Evolutionary conservation across 2,888 invertebrate genomes (phyloP).

Genomic region (Steinernema hermaphroditum): DNA sequence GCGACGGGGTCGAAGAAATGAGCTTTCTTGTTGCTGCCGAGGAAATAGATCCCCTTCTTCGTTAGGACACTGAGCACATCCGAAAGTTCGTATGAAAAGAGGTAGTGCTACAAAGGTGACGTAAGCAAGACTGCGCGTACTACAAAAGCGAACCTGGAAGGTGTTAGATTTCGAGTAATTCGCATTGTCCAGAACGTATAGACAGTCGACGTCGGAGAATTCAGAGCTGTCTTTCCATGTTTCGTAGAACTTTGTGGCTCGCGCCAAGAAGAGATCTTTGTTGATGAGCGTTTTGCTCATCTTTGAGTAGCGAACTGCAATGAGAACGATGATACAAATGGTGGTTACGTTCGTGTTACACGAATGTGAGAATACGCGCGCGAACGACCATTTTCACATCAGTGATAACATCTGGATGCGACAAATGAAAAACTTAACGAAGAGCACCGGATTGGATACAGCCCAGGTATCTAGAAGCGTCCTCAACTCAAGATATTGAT

Average conservation of each 20-base stretch:
- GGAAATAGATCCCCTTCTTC: constrained; percentile 81
- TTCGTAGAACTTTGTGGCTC: constrained; percentile 51
- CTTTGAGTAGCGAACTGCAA: not conserved
- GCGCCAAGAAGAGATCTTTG: constrained; percentile 45
- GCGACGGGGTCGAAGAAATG: constrained; percentile 90
- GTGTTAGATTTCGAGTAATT: constrained; percentile 95
- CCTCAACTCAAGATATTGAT: no score
- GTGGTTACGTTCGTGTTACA: no score
- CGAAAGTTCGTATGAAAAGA: constrained; percentile 92
- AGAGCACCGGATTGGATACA: no score
- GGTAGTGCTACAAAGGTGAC: constrained; percentile 78
- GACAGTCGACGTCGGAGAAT: constrained; percentile 70
- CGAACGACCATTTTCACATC: no score
- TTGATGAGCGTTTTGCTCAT: constrained; percentile 35
- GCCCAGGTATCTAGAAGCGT: no score
- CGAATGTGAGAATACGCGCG: no score
- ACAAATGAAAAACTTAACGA: no score
- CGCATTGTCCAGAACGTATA: constrained; percentile 88
- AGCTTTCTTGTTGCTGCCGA: constrained; percentile 96
- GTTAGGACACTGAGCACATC: constrained; percentile 92
- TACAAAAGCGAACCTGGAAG: constrained; percentile 75
- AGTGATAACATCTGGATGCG: no score
- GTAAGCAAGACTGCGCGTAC: constrained; percentile 30
- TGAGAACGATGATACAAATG: no score
- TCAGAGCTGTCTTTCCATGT: constrained; percentile 50